Base-by-base conservation (phyloP, 2,797 vertebrate genomes). In the Ctenochaetus hawaiiensis region DNA sequence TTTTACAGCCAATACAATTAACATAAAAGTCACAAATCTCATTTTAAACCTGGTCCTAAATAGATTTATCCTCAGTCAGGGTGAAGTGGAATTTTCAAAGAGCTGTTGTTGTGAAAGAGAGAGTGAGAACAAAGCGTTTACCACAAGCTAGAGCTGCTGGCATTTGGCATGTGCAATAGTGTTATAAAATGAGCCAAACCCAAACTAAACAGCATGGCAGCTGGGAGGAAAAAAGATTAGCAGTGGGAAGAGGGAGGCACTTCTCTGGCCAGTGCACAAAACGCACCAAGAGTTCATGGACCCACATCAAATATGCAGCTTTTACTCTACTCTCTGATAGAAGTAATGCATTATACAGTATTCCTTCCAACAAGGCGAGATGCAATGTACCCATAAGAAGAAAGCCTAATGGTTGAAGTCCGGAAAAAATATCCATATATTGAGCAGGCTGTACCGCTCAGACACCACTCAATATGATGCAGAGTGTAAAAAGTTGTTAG, bases 181-280 rank as follows among this genome's bases (percentile, higher is more conserved):
- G 26, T 78, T 71, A 76, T 54, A 73, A 81, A 83, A 80, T 49
- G 69, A 79, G 85, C 84, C 85, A 90, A 84, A 78, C 61, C 44
- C 67, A 66, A 82, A 71, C 26, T 77, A 75, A 90, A 87, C 83
- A 83, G 69, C 76, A 71, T 17, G 63, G 78, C 84, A 77, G 70
- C 69, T 67, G 56, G n/a, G 73, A 66, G 68, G 43, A 26, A 79
- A 65, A 87, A 77, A 79, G 68, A 87, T 80, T 75, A 83, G 71
- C 73, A 76, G 76, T n/a, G 61, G 67, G 62, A 56, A 52, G 78
- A 81, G 62, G 52, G 54, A 74, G 76, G 71, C 73, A 79, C 75
- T 72, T 88, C 80, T 77, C 78, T 91, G 87, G 87, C 82, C 41
- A 41, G 58, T 11, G 61, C 59, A 88, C 87, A 92, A 84, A 90